Evolutionary conservation across 1,140 invertebrate genomes (phyloP).

Genomic region (Halictus rubicundus): DNA sequence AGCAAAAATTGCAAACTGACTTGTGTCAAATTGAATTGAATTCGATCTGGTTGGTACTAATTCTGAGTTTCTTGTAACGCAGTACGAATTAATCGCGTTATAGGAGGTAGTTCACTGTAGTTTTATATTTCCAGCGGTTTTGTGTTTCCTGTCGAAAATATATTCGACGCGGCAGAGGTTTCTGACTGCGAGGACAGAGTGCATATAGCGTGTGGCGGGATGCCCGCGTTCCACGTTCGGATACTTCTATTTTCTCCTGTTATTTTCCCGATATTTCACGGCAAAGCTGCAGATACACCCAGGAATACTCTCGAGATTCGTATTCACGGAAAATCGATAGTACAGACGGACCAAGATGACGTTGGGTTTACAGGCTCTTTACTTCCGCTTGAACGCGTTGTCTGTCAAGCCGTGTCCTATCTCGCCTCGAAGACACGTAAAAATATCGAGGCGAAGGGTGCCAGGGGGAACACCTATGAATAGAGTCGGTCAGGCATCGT

Average conservation of each 20-base stretch:
- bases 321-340: conserved; percentile 48
- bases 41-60: too few species aligned
- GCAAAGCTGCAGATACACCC: conserved; percentile 33
- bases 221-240: background rate
- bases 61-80: too few species aligned
- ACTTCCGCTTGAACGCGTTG: conserved; percentile 40
- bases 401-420: conserved; percentile 38
- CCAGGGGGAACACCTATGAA: background rate
- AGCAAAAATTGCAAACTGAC: too few species aligned
- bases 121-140: too few species aligned
- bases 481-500: background rate
- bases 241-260: conserved; percentile 35
- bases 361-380: conserved; percentile 45
- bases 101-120: too few species aligned
- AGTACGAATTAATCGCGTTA: too few species aligned
- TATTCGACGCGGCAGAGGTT: background rate
- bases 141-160: too few species aligned
- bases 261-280: conserved; percentile 44
- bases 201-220: background rate
- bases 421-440: conserved; percentile 46
- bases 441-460: conserved; percentile 42
- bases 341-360: conserved; percentile 47
- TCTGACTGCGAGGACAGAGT: conserved; percentile 9
- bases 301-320: conserved; percentile 43
- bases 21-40: too few species aligned